A percentile compares a stretch with the other conserved stretches of the same genome.
Evolutionary conservation across 2,888 invertebrate genomes (phyloP).

Genomic region (Diaprepes abbreviatus): DNA sequence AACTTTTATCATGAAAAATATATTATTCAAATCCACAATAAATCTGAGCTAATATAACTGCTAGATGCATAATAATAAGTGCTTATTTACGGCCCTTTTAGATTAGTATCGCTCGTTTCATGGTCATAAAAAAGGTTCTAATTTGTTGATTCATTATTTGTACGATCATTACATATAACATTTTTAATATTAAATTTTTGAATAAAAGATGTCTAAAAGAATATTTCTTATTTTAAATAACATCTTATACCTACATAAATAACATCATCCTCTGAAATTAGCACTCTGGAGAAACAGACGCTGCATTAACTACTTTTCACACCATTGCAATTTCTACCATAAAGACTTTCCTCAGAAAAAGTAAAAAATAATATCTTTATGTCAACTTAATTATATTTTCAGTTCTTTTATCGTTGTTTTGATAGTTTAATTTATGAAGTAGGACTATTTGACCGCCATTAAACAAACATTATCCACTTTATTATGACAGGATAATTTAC

Average conservation of each 20-base stretch:
- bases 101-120: too few species aligned
- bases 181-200: too few species aligned
- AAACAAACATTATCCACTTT: conserved; percentile 61
- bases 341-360: conserved; percentile 2
- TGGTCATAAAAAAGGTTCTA: too few species aligned
- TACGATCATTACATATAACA: too few species aligned
- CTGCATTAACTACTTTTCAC: conserved; percentile 31
- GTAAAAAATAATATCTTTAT: conserved; percentile 13
- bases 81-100: too few species aligned
- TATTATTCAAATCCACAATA: too few species aligned
- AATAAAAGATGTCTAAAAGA: too few species aligned
- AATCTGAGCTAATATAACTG: too few species aligned
- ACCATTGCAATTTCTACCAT: conserved; percentile 20
- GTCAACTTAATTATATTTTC: conserved; percentile 41
- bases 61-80: too few species aligned
- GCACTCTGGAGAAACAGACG: conserved; percentile 11
- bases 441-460: conserved; percentile 55
- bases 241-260: neutral
- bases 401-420: conserved; percentile 44
- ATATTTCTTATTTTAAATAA: neutral
- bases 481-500: conserved; percentile 63
- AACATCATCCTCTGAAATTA: conserved; percentile 20
- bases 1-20: too few species aligned
- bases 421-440: conserved; percentile 48
- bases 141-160: too few species aligned